Percentiles rank a stretch among this genome's conserved stretches.
phyloP scores from a whole-genome alignment of 2,113 vertebrate species.

The Penelope pileata region DNA sequence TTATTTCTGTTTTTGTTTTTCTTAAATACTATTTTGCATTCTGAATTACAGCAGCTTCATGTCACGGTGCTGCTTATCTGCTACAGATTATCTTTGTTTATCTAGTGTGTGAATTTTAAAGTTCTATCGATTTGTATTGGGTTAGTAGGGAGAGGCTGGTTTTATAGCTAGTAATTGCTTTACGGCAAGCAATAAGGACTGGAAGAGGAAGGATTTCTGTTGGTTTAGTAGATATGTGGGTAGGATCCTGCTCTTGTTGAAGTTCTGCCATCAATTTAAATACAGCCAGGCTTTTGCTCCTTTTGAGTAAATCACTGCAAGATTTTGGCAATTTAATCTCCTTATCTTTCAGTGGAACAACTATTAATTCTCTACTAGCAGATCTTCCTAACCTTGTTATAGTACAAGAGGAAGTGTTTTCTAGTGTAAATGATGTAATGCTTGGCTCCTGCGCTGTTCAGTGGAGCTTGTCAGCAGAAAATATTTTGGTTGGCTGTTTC shows the following conservation, averaged over 20 bases:
- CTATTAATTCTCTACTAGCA: conserved; percentile 4
- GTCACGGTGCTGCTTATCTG: background rate
- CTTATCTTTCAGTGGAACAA: background rate
- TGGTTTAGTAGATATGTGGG: background rate
- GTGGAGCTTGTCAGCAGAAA: conserved; percentile 38
- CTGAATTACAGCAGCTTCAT: background rate
- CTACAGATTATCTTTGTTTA: background rate
- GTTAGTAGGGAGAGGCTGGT: background rate
- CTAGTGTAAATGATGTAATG: background rate
- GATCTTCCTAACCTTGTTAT: background rate
- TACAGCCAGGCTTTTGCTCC: background rate
- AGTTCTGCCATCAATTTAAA: background rate
- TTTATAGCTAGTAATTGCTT: background rate
- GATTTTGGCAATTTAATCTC: conserved; percentile 2
- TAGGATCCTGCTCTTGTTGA: background rate
- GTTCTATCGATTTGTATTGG: background rate
- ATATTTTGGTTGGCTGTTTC: conserved; percentile 58
- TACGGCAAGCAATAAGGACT: background rate
- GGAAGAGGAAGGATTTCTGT: background rate
- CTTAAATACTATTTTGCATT: background rate
- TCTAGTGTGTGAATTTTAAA: background rate
- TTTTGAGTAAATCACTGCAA: background rate
- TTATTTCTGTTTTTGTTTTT: background rate
- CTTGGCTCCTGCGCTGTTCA: background rate
- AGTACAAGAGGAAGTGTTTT: background rate